Evolutionary conservation across 2,113 vertebrate genomes (phyloP), one percentile per base, ranked within the genome.

Genomic region (Podarcis muralis): DNA sequence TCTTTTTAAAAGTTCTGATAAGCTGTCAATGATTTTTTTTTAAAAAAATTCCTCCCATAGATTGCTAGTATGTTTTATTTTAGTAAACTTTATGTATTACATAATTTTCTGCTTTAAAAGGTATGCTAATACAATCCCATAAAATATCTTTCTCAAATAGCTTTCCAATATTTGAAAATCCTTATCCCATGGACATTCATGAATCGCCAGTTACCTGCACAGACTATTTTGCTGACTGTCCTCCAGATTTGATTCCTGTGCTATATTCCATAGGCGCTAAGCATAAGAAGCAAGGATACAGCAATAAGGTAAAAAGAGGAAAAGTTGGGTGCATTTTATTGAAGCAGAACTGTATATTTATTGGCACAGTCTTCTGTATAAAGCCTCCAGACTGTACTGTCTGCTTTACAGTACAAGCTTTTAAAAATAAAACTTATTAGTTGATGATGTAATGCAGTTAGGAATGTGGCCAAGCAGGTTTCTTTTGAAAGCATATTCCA

Each of bases 101-200:
- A 82, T 76, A 65, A 1, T 94, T 43, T 13, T 87, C 88, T 35
- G 84, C 88, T 22, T 77, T 77, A 65, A 83, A 35, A 83, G 85
- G 43, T 90, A 89, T 88, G 92, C 43, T 94, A 91, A 53, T 91
- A 77, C 90, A 87, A 40, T 71, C 91, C 66, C 87, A n/a, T 80
- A 87, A 93, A 92, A 94, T 96, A 81, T 96, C 90, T 96, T 95
- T 94, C 88, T 95, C 94, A 93, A 87, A 92, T 96, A 99, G 99
- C 97, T 99, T 98, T 96, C 99, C 99, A 75, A 98, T 99, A 95
- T 99, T 99, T 98, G 99, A 99, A 98, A 99, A 99, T 95, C 98
- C 99, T 9, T 99, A 99, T 95, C 98, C 99, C 72, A 99, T 99
- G 99, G 99, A 99, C 96, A 95, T 99, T 97, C 99, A 99, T 75